Percentiles rank a stretch among this genome's conserved stretches.
phyloP scores from a whole-genome alignment of 1,140 invertebrate species.

The Macrostomum lignano region DNA sequence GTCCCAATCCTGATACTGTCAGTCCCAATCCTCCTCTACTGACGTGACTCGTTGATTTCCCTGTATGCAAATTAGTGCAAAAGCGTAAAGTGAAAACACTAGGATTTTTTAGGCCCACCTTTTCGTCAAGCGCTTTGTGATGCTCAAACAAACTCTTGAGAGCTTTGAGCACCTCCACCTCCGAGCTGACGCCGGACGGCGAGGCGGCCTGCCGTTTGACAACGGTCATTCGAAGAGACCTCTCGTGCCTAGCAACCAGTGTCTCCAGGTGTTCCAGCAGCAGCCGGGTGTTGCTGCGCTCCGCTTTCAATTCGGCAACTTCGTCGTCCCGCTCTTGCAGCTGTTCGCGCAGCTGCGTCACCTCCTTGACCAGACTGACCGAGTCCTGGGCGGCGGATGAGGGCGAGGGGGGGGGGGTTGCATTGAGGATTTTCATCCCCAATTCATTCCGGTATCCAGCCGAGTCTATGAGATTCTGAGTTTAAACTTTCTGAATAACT shows the following conservation, averaged over 20 bases:
- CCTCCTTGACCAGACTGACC: slow-evolving; percentile 74
- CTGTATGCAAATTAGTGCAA: too few relatives aligned
- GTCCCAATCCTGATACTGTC: too few relatives aligned
- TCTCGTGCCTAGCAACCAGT: slow-evolving; percentile 83
- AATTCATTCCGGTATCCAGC: too few relatives aligned
- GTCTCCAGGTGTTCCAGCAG: slow-evolving; percentile 93
- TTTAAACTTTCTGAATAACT: too few relatives aligned
- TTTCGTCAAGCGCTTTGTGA: slow-evolving; percentile 97
- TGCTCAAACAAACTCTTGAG: slow-evolving; percentile 97
- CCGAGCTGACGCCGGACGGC: slow-evolving; percentile 85
- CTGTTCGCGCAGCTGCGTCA: slow-evolving; percentile 65
- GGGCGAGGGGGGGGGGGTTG: too few relatives aligned
- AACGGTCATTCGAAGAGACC: slow-evolving; percentile 89
- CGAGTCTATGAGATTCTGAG: too few relatives aligned
- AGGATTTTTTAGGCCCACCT: too few relatives aligned
- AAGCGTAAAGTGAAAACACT: too few relatives aligned
- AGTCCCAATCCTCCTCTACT: too few relatives aligned
- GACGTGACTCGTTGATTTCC: too few relatives aligned
- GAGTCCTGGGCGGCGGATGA: too few relatives aligned
- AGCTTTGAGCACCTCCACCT: slow-evolving; percentile 96
- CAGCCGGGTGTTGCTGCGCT: slow-evolving; percentile 90
- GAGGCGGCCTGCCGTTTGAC: slow-evolving; percentile 60
- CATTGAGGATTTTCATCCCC: too few relatives aligned
- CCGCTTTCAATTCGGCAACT: slow-evolving; percentile 88
- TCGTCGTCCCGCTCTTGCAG: slow-evolving; percentile 85